A percentile compares a stretch with the other conserved stretches of the same genome.
phyloP scores from a whole-genome alignment of 2,888 invertebrate genomes.

The Alloplasta piceator region DNA sequence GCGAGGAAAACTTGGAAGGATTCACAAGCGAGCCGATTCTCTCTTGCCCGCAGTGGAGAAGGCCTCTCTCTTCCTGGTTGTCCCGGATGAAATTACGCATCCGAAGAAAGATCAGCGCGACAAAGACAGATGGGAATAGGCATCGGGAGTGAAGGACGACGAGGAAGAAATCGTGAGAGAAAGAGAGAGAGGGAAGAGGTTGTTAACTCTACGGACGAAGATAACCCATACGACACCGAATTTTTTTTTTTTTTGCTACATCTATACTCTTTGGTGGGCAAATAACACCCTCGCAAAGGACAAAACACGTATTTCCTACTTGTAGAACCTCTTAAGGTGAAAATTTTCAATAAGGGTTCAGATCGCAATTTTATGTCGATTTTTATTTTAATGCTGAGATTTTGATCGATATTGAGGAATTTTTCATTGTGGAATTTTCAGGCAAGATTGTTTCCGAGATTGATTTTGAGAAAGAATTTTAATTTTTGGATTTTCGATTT shows the following conservation, averaged over 20 bases:
- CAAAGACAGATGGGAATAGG: constrained; percentile 62
- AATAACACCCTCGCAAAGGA: constrained; percentile 41
- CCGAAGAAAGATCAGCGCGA: constrained; percentile 62
- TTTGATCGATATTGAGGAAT: not conserved
- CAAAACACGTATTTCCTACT: not conserved
- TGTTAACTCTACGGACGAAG: constrained; percentile 68
- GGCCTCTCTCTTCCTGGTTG: constrained; percentile 71
- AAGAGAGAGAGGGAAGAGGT: constrained; percentile 64
- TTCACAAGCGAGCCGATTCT: constrained; percentile 58
- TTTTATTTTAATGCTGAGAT: not conserved
- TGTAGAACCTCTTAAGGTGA: no score
- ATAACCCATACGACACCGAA: constrained; percentile 44
- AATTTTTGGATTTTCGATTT: no score
- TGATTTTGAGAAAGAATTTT: no score
- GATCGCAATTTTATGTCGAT: no score
- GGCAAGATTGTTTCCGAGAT: no score
- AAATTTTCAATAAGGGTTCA: no score
- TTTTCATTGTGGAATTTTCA: not conserved
- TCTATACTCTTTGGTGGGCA: constrained; percentile 9
- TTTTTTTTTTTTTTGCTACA: constrained; percentile 6
- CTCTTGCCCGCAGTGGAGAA: constrained; percentile 24
- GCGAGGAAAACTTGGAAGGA: constrained; percentile 46
- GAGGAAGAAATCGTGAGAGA: constrained; percentile 61
- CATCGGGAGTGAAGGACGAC: constrained; percentile 64
- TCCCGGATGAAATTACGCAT: constrained; percentile 77